Evolutionary conservation across 2,113 vertebrate genomes (phyloP).

Genomic region (Laticauda colubrina): DNA sequence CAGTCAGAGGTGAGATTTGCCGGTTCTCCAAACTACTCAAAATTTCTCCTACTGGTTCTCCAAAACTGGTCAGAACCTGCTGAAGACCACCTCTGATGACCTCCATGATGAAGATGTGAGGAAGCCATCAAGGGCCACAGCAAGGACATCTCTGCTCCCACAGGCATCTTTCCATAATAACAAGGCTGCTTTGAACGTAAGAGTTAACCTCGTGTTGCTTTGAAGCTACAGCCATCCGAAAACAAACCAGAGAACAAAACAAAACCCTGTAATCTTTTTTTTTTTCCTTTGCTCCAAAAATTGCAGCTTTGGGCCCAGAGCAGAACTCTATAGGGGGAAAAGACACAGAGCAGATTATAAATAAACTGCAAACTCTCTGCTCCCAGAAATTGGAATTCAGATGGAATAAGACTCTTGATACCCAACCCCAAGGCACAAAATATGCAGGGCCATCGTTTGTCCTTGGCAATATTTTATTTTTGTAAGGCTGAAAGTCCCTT

Average conservation of each 20-base stretch:
- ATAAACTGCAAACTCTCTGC: not conserved
- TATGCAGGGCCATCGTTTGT: not conserved
- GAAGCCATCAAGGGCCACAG: not conserved
- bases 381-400: not conserved
- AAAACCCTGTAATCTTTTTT: conserved; percentile 25
- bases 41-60: no score
- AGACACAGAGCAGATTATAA: not conserved
- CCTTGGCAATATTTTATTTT: not conserved
- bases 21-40: no score
- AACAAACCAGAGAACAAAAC: conserved; percentile 7
- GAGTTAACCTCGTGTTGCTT: conserved; percentile 4
- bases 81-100: not conserved
- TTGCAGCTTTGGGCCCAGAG: conserved; percentile 9
- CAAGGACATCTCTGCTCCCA: not conserved
- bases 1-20: no score
- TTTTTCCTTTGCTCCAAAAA: conserved; percentile 3
- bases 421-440: no score
- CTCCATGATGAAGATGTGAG: not conserved
- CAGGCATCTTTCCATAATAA: not conserved
- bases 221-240: conserved; percentile 16
- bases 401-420: not conserved
- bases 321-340: not conserved
- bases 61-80: no score
- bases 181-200: not conserved
- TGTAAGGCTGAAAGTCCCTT: not conserved